Conservation (phyloP, 2,113 vertebrate species). For the Dolichotis patagonum region DNA sequence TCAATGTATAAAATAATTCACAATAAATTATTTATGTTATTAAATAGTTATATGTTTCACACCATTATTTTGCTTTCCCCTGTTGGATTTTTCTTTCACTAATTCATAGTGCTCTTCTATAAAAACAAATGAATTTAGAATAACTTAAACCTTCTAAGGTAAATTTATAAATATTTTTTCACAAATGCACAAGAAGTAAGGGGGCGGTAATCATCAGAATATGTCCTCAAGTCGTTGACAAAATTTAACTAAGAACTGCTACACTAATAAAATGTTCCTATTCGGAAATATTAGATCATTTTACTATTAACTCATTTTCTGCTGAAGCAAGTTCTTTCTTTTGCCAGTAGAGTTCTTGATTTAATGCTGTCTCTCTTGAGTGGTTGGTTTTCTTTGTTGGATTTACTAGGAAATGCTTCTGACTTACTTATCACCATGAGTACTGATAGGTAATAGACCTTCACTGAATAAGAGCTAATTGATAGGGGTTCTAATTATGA, state of each 20-base stretch:
- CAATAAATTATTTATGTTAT: neutral
- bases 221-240: neutral
- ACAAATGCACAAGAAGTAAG: neutral
- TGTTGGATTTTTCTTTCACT: neutral
- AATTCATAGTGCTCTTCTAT: neutral
- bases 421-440: conserved; percentile 10
- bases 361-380: neutral
- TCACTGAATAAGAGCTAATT: conserved; percentile 4
- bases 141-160: neutral
- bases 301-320: neutral
- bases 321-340: neutral
- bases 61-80: neutral
- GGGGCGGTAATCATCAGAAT: neutral
- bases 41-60: neutral
- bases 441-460: neutral
- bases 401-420: neutral
- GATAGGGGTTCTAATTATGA: neutral
- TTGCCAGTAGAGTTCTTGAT: conserved; percentile 31
- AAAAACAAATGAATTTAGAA: neutral
- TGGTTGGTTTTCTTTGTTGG: neutral
- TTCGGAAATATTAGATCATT: neutral
- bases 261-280: neutral
- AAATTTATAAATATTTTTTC: neutral
- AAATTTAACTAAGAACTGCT: conserved; percentile 31
- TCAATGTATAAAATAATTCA: neutral